A percentile compares a stretch with the other conserved stretches of the same genome.
These are phyloP conservation scores for Arrhamphus sclerolepis DNA, from an alignment of 2,797 vertebrate genomes.

Conservation along the genomic window DNA sequence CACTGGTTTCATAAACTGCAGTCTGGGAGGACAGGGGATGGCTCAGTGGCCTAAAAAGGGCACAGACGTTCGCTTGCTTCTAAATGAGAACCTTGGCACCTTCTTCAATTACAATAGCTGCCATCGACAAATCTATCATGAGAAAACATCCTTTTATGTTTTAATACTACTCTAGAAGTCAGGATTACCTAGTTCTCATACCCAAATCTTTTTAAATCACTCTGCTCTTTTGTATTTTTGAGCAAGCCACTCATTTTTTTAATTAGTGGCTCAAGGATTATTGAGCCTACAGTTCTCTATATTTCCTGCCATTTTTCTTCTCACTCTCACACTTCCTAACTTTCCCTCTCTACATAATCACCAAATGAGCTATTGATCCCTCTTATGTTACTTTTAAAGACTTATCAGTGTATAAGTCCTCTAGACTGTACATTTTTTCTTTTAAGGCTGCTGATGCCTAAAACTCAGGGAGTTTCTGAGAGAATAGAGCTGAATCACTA, in stretches of 20 bases:
- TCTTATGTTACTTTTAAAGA: conserved; percentile 66
- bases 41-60: conserved; percentile 78
- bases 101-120: conserved; percentile 57
- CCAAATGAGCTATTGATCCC: conserved; percentile 71
- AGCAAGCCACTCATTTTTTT: conserved; percentile 31
- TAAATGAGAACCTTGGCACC: conserved; percentile 77
- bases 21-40: conserved; percentile 68
- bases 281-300: conserved; percentile 36
- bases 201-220: conserved; percentile 51
- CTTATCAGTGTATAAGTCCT: conserved; percentile 56
- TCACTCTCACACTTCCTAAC: conserved; percentile 24
- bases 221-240: conserved; percentile 48
- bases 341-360: conserved; percentile 51
- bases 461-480: conserved; percentile 24
- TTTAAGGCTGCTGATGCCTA: conserved; percentile 20
- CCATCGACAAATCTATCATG: conserved; percentile 48
- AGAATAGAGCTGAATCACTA: conserved; percentile 36
- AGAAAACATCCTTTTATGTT: conserved; percentile 53
- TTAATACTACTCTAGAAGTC: conserved; percentile 36
- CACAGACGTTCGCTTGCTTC: conserved; percentile 63
- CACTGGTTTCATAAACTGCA: conserved; percentile 73
- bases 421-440: conserved; percentile 43
- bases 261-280: conserved; percentile 46
- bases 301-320: conserved; percentile 24
- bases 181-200: conserved; percentile 40